Evolutionary conservation across 1,140 invertebrate genomes (phyloP), one percentile per base, ranked within the genome.

Genomic region (Hyphantria cunea): DNA sequence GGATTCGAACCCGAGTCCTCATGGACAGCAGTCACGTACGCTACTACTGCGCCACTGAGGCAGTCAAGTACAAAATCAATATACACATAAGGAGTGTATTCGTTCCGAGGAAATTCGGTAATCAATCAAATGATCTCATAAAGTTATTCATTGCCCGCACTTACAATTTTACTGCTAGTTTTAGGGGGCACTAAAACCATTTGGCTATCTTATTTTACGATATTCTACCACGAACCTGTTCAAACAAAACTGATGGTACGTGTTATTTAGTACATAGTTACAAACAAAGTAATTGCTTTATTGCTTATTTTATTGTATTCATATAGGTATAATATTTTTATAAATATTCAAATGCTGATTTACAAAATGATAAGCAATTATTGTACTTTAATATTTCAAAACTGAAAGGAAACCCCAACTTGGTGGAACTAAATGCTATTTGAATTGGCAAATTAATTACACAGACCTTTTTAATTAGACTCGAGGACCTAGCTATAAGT

Each of bases 121-220:
- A 78, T 78, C 76, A 78, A 78, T 78, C 73, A 78, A 77, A 77
- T 74, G 69, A 76, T 70, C 71, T 65, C 71, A 76, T 78, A 78
- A 76, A 78, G 69, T 72, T 78, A 78, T 78, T 78, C 76, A 78
- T 78, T 78, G 73, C 66, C 62, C n/a, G 73, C 69, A 74, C 76
- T 78, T 72, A 65, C 69, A 62, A 70, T 74, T 78, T 78, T 78
- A 78, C 69, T 71, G 62, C 71, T 74, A 76, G 69, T 76, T 78
- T 78, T 78, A 78, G 71, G 68, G 66, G 55, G 59, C 53, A 76
- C 67, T 78, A 78, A 78, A 78, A 78, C 73, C 69, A 78, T 78
- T 78, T 76, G 70, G 76, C 70, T 71, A 76, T 78, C 76, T 74
- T 70, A 71, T 78, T 78, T 78, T 78, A 78, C 71, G 76, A 70